Conservation (phyloP, 2,888 invertebrate species). For the Malthinus flaveolus region DNA sequence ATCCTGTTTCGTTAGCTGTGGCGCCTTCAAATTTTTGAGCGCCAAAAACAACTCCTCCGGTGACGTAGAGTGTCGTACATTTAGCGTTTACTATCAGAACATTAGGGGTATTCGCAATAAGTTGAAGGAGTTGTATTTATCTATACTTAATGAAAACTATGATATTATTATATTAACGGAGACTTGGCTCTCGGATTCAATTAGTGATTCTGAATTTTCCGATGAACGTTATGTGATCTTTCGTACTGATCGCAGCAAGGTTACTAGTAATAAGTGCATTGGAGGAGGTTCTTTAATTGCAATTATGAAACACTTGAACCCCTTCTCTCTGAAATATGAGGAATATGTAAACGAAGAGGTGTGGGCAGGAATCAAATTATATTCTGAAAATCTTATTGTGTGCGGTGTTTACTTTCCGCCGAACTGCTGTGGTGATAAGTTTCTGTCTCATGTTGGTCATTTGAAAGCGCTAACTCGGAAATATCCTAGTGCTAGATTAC, state of each 20-base stretch:
- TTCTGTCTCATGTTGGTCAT: neutral
- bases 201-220: neutral
- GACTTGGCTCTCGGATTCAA: neutral
- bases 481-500: neutral
- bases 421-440: neutral
- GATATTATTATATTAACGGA: neutral
- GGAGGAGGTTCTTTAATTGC: neutral
- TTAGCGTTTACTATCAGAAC: neutral
- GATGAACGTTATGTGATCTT: neutral
- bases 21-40: no score
- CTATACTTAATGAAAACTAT: neutral
- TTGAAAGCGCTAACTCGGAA: neutral
- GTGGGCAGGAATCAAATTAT: neutral
- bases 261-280: neutral
- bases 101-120: neutral
- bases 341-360: neutral
- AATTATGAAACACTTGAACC: neutral
- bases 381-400: neutral
- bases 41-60: neutral
- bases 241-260: neutral
- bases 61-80: no score
- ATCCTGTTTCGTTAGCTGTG: no score
- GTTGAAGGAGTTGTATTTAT: neutral
- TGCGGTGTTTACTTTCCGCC: neutral
- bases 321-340: neutral